Evolutionary conservation across 1,140 invertebrate species (phyloP), one percentile per base, ranked within the genome.

Genomic region (Pseudomyrmex concolor): DNA sequence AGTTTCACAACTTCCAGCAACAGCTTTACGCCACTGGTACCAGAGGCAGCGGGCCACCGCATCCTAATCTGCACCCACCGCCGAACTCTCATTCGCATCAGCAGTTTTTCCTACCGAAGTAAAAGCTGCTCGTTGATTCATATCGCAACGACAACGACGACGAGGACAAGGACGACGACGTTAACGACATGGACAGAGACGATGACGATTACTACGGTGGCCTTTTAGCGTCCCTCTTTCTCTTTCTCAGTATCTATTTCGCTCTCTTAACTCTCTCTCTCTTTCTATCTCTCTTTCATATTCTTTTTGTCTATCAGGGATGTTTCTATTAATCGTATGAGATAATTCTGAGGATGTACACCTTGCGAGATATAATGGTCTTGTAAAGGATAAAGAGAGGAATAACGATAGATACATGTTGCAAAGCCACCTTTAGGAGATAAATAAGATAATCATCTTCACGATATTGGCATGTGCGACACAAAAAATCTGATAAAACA

Each of bases 1-100:
- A 98, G 95, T 98, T 98, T 95, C 98, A 98, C 93, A 98, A 98
- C 94, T 98, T 99, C 95, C 98, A 99, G 91, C 98, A 98, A 92
- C 98, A 98, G 93, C 94, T 98, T 74, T 98, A 99, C 94, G 98
- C 98, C 34, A 99, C 98, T 10, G 97, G 97, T 80, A 97, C 97
- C 22, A 95, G 97, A 84, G 96, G 95, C 57, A 94, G 92, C 59
- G 93, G 93, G 13, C 92, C 91, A 54, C 90, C 91, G 13, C 93
- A 94, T 86, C 92, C 93, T 17, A 93, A 90, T 80, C 76, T 94
- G 50, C 94, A 94, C 85, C 89, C 92, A 80, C 92, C 89, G 82
- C 94, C 93, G 10, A 94, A 94, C 73, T 89, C 93, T 54, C 93
- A 94, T 73, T 90, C 92, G 48, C 94, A 95, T 91, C 95, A 95